Conservation (phyloP, 2,888 invertebrate genomes). For the Ctenicera cuprea region DNA sequence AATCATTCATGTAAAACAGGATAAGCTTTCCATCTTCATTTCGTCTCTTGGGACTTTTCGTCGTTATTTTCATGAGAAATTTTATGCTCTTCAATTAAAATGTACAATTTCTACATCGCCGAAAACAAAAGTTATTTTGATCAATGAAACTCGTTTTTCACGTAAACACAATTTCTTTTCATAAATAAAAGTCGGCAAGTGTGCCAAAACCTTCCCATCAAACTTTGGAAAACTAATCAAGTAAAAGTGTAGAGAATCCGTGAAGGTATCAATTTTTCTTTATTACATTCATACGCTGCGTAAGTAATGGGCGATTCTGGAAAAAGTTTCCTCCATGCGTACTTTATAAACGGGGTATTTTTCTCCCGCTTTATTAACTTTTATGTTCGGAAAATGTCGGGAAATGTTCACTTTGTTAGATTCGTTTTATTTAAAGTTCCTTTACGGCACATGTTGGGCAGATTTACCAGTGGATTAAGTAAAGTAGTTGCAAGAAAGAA, state of each 20-base stretch:
- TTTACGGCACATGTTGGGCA: background rate
- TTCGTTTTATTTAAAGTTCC: background rate
- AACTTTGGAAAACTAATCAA: slow-evolving; percentile 15
- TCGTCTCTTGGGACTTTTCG: too few relatives aligned
- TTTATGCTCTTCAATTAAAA: too few relatives aligned
- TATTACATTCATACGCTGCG: background rate
- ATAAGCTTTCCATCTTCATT: too few relatives aligned
- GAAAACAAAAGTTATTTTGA: too few relatives aligned
- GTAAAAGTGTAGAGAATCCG: slow-evolving; percentile 1
- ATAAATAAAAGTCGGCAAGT: too few relatives aligned
- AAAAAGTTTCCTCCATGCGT: background rate
- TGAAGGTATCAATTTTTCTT: slow-evolving; percentile 6
- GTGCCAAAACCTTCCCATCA: background rate
- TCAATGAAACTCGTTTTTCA: too few relatives aligned
- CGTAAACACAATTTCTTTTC: too few relatives aligned
- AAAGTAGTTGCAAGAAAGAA: background rate
- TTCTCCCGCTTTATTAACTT: slow-evolving; percentile 17
- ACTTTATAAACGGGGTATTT: background rate
- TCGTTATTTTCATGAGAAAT: too few relatives aligned
- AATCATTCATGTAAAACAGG: too few relatives aligned
- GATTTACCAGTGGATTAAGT: too few relatives aligned
- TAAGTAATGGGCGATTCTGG: slow-evolving; percentile 2
- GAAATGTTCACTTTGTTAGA: background rate
- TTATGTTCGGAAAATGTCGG: slow-evolving; percentile 15
- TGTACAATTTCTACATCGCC: too few relatives aligned